phyloP scores from a whole-genome alignment of 37 sponge, comb jelly and placozoan genomes.

The Halisarca cf. caerulea region DNA sequence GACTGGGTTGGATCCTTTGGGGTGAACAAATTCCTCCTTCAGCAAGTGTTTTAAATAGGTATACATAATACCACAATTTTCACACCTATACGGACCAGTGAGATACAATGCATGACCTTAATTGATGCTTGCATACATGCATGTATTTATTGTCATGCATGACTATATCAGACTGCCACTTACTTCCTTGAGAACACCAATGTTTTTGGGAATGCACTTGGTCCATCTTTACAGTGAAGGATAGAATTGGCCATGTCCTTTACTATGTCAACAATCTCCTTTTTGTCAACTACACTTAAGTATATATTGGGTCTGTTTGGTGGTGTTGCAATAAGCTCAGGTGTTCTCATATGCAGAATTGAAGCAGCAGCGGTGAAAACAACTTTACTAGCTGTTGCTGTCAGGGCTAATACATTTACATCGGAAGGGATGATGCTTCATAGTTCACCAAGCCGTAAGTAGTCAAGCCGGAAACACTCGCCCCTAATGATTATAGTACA shows the following conservation, averaged over 20 bases:
- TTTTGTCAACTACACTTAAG: not conserved
- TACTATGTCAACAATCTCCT: not conserved
- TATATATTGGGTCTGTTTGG: slow-evolving; percentile 14
- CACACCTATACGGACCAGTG: not conserved
- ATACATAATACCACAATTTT: slow-evolving; percentile 6
- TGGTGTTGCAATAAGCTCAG: slow-evolving; percentile 8
- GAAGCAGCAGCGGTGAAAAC: not conserved
- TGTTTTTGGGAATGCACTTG: not conserved
- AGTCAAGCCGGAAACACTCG: not conserved
- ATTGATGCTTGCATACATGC: too few relatives aligned
- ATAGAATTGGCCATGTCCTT: not conserved
- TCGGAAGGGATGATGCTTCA: slow-evolving; percentile 13
- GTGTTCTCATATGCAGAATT: slow-evolving; percentile 5
- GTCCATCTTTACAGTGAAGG: not conserved
- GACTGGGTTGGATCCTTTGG: not conserved
- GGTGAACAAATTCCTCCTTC: not conserved
- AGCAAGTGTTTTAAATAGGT: not conserved
- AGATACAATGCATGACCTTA: too few relatives aligned
- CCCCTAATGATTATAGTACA: too few relatives aligned
- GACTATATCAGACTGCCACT: not conserved
- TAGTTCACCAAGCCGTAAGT: slow-evolving; percentile 11
- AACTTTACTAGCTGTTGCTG: slow-evolving; percentile 14
- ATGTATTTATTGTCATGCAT: not conserved
- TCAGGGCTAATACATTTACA: slow-evolving; percentile 17
- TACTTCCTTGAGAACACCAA: slow-evolving; percentile 8